These are phyloP conservation scores for Smittia aterrima DNA, from an alignment of 2,888 invertebrate genomes.

Conservation along the genomic window DNA sequence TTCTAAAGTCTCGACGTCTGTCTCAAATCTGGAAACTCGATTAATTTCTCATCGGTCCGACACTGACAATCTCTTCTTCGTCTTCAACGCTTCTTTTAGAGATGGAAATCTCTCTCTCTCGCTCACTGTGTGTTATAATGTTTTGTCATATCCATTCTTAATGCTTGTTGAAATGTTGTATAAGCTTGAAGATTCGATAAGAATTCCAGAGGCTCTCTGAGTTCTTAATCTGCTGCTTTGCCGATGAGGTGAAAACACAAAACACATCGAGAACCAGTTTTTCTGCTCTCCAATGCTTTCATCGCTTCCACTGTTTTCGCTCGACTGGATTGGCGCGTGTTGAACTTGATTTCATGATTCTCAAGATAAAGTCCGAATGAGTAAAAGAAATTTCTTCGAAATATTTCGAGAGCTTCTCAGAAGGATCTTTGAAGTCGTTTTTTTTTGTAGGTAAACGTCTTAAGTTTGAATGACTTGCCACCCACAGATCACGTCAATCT, in stretches of 20 bases:
- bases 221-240: slow-evolving; percentile 4
- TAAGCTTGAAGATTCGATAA: not conserved
- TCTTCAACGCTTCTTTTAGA: not conserved
- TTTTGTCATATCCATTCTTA: slow-evolving; percentile 40
- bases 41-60: slow-evolving; percentile 2
- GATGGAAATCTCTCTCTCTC: not conserved
- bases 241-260: not conserved
- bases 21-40: not conserved
- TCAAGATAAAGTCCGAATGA: not conserved
- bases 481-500: no score
- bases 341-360: not conserved
- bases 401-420: no score
- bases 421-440: no score
- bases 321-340: not conserved
- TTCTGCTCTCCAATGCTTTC: not conserved
- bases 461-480: no score
- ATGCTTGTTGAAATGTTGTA: slow-evolving; percentile 27
- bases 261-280: not conserved
- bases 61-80: not conserved
- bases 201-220: slow-evolving; percentile 13
- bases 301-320: not conserved
- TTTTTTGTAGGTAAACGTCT: no score
- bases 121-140: slow-evolving; percentile 28
- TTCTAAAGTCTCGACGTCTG: not conserved
- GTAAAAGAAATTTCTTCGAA: not conserved